These are phyloP conservation scores for Morphnarchus princeps DNA, from an alignment of 2,113 vertebrate genomes.

Conservation along the genomic window DNA sequence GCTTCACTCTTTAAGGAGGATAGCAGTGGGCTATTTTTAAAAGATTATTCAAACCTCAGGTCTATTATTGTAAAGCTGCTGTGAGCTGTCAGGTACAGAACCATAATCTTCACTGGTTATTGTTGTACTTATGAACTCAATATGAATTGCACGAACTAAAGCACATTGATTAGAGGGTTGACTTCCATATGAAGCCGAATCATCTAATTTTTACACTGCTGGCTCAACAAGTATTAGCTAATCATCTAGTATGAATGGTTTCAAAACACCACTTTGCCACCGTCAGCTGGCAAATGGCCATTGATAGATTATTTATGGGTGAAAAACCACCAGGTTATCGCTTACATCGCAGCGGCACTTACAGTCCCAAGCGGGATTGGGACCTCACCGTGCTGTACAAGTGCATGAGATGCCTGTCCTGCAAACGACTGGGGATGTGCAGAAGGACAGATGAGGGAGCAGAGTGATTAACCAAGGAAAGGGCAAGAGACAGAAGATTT, in stretches of 20 bases:
- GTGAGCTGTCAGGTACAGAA: not conserved
- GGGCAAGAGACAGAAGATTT: not conserved
- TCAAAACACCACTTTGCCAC: not conserved
- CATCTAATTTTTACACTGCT: not conserved
- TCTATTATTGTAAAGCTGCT: not conserved
- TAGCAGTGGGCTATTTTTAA: not conserved
- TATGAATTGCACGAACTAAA: not conserved
- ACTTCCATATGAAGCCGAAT: not conserved
- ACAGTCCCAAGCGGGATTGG: rapidly evolving
- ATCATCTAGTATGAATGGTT: not conserved
- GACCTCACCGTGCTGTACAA: not conserved
- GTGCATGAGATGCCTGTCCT: not conserved
- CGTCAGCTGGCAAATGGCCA: not conserved
- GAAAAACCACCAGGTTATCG: not conserved
- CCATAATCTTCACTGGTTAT: not conserved
- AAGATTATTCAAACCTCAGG: not conserved
- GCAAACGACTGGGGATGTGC: not conserved
- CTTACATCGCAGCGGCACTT: rapidly evolving
- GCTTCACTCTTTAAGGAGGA: not conserved
- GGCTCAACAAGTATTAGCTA: not conserved
- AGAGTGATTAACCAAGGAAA: not conserved
- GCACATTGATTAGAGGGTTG: not conserved
- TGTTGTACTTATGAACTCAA: not conserved
- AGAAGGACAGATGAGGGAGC: not conserved
- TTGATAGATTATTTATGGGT: not conserved